Base-by-base conservation (phyloP, 2,113 vertebrate species). In the Carassius carassius region DNA sequence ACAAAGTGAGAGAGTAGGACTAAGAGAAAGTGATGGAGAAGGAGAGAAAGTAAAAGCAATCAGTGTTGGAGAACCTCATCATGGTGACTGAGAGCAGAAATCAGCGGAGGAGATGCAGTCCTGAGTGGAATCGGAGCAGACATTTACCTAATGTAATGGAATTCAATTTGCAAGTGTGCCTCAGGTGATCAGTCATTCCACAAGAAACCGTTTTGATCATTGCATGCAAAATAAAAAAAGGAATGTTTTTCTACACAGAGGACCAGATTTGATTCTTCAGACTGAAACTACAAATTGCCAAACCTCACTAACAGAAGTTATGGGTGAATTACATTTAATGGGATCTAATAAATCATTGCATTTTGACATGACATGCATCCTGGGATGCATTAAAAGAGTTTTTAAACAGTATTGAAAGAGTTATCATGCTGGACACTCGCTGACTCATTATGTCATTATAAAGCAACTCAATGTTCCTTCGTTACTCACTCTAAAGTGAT, bases 31-130 rank as follows among this genome's bases (percentile, higher is more conserved):
- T 4, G 78, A 80, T 32, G 69, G 82, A 17, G 80, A 80, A 23
- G 75, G 84, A 87, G 85, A 78, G 84, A 86, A 79, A 41, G 49
- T 65, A 67, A n/a, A 41, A 19, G 78, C 56, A 85, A 77, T 67
- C 35, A 69, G 83, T 25, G 75, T 84, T 82, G 41, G 77, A 81
- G 69, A 69, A 77, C 44, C 65, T 79, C 76, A 85, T 85, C 63
- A 69, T 47, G 3, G 16, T 19, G 84, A 78, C 75, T 72, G 78
- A 79, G 84, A 70, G 84, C 63, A 72, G 63, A 85, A 85, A 85
- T 69, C 54, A 70, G 63, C 23, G 2, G 16, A 70, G 69, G 69
- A 85, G 65, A 72, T 67, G 47, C 49, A 37, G 32, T 79, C 49
- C 65, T 79, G 67, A 70, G 49, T 32, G 65, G 14, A 81, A 81